Conservation (phyloP, 2,888 invertebrate genomes). For the Ernsta delagoae region DNA sequence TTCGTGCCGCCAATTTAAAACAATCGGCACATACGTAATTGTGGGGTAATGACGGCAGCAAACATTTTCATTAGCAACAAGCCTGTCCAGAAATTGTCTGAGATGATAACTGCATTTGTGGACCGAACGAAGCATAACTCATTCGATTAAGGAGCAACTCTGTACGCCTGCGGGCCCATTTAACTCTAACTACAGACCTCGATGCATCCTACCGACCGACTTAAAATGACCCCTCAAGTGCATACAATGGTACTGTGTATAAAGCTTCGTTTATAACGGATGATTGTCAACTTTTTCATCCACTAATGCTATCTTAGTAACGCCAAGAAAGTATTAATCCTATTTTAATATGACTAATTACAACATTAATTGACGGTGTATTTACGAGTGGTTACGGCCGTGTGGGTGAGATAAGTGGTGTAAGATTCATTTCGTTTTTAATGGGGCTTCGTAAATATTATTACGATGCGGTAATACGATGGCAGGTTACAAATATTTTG, state of each 20-base stretch:
- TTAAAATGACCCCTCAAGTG: conserved; percentile 42
- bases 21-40: conserved; percentile 47
- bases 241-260: conserved; percentile 18
- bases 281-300: conserved; percentile 47
- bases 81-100: conserved; percentile 59
- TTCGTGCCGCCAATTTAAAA: conserved; percentile 59
- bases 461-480: conserved; percentile 12
- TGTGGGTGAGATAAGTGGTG: conserved; percentile 31
- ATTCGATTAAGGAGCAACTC: conserved; percentile 72
- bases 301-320: conserved; percentile 55
- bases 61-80: conserved; percentile 67
- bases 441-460: conserved; percentile 23
- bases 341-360: conserved; percentile 79
- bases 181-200: conserved; percentile 48
- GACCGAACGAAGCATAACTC: conserved; percentile 77
- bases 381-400: background rate
- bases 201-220: conserved; percentile 43
- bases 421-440: conserved; percentile 24
- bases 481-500: background rate
- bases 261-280: conserved; percentile 47
- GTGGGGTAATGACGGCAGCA: conserved; percentile 53
- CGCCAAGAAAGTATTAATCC: conserved; percentile 72
- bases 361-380: conserved; percentile 59
- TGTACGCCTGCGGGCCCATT: conserved; percentile 69
- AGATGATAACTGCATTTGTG: conserved; percentile 69